Base-by-base conservation (phyloP, 1,140 invertebrate species). In the Apis dorsata region DNA sequence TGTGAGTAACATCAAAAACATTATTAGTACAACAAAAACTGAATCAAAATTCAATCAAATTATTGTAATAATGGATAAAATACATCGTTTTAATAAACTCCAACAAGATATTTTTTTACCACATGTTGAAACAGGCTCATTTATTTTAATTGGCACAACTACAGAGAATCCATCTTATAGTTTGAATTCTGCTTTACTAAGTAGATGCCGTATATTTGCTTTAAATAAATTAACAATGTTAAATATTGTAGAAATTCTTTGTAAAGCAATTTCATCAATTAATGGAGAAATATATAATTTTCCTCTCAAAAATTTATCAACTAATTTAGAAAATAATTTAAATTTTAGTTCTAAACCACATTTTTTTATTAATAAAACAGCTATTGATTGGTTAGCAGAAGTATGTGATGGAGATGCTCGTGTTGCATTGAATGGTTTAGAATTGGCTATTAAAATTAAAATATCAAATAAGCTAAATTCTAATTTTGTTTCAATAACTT, bases 141-240 rank as follows among this genome's bases (percentile, higher is more conserved):
- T 98, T 53, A 96, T 95, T 55, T 93, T 98, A 76, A 95, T 98
- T 85, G 97, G 97, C 60, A 97, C 97, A 10, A 98, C 97, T 13
- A 98, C 97, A 80, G 97, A 98, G 93, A 98, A 98, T 93, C 97
- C 97, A 75, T 97, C 97, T 21, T 98, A 97, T 90, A 95, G 96
- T 89, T 95, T 98, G 49, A 98, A 98, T 92, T 96, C 95, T 89
- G 97, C 97, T 3, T 92, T 98, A 9, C 91, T 98, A 5, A 97
- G 96, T 93, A 94, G 97, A 68, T 97, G 96, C 87, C 93, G 95
- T 84, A 96, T 97, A 34, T 95, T 97, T 90, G 95, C 96, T 13
- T 92, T 97, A 72, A 95, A 97, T 84, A 97, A 97, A 93, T 93
- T 98, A 73, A 90, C 94, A 68, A 88, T 91, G 55, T 92, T 95